Conservation (phyloP, 2,797 vertebrate genomes). For the Lithobates sylvaticus region DNA sequence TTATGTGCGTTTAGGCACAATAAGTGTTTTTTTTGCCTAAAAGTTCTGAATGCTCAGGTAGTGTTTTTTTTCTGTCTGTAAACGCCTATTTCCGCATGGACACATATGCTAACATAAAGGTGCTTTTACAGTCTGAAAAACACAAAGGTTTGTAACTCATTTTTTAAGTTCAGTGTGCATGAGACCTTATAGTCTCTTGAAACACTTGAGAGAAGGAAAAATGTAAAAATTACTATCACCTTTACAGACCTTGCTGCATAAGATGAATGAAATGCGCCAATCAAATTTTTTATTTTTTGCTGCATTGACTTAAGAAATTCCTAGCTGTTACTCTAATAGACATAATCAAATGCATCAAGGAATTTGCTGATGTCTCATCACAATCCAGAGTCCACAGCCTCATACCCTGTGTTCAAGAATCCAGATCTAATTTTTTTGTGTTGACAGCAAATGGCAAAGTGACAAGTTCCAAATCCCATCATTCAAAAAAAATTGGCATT, state of each 20-base stretch:
- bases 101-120: too few species aligned
- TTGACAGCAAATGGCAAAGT: slow-evolving; percentile 3
- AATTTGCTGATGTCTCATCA: slow-evolving; percentile 4
- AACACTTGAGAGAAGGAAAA: too few species aligned
- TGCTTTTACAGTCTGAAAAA: too few species aligned
- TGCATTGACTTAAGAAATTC: slow-evolving; percentile 14
- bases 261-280: neutral
- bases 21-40: too few species aligned
- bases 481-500: neutral
- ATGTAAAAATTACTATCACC: too few species aligned
- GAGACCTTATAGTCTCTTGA: too few species aligned
- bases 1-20: too few species aligned
- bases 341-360: slow-evolving; percentile 17
- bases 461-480: slow-evolving; percentile 18
- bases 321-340: slow-evolving; percentile 25
- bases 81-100: too few species aligned
- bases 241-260: neutral
- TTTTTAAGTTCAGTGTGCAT: too few species aligned
- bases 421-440: slow-evolving; percentile 39
- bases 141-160: too few species aligned
- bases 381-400: neutral
- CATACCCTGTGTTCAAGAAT: slow-evolving; percentile 41
- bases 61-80: too few species aligned
- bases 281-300: neutral
- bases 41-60: too few species aligned